Conservation (phyloP, 2,113 vertebrate genomes). For the Oryzias woworae region DNA sequence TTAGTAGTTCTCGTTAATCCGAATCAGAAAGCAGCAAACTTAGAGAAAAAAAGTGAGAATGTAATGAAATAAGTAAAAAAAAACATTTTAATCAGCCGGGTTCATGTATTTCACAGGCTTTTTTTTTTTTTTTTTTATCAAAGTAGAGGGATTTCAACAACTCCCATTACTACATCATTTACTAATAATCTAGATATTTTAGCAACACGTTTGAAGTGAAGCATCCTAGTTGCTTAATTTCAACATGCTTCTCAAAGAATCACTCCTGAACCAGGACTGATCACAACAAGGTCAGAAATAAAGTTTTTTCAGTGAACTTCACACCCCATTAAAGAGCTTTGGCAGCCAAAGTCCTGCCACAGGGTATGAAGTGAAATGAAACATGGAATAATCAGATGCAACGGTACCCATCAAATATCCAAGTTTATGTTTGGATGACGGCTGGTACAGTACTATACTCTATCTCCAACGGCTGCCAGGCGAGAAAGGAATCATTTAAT, state of each 20-base stretch:
- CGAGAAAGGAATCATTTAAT: no score
- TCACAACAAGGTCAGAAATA: neutral
- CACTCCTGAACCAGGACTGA: no score
- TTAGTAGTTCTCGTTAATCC: slow-evolving; percentile 23
- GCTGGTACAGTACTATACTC: neutral
- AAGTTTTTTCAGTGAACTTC: neutral
- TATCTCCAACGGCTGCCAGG: no score
- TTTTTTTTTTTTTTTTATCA: neutral
- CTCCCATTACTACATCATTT: no score
- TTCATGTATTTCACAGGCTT: neutral
- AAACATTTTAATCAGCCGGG: neutral
- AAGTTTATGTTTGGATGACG: neutral
- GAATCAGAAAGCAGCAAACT: neutral
- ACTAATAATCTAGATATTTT: no score
- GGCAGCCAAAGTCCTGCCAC: slow-evolving; percentile 11
- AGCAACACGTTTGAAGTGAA: no score
- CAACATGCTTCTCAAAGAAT: no score
- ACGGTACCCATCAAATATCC: neutral
- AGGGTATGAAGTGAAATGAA: slow-evolving; percentile 3
- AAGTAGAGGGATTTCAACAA: no score
- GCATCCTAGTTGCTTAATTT: no score
- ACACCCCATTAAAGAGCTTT: slow-evolving; percentile 16
- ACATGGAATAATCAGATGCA: neutral
- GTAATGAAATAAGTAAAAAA: neutral
- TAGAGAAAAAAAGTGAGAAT: slow-evolving; percentile 5